Evolutionary conservation across 2,888 invertebrate genomes (phyloP).

Genomic region (Tinea trinotella): DNA sequence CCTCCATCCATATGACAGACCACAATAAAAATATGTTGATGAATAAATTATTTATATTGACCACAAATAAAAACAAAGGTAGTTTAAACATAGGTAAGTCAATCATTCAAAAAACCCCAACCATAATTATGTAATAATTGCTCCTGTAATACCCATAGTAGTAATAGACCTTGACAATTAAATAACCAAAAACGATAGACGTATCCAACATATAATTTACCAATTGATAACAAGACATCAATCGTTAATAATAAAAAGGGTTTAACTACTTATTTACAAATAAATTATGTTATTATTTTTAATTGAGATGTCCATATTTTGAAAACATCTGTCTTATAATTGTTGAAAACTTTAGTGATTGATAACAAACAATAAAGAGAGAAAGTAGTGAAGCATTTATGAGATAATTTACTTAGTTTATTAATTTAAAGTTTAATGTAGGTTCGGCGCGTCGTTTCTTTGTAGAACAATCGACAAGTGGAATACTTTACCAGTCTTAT

Average conservation of each 20-base stretch:
- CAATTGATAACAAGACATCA: not conserved
- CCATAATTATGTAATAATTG: not conserved
- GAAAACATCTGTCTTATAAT: not conserved
- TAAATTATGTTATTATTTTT: not conserved
- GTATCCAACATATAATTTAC: not conserved
- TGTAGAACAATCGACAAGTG: too few relatives aligned
- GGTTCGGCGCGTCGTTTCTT: too few relatives aligned
- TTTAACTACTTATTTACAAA: not conserved
- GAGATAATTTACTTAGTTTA: too few relatives aligned
- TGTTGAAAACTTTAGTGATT: not conserved
- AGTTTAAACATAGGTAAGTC: too few relatives aligned
- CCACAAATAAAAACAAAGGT: too few relatives aligned
- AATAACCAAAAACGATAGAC: not conserved
- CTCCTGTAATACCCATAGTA: not conserved
- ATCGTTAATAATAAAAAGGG: not conserved
- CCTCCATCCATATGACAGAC: too few relatives aligned
- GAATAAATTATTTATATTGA: too few relatives aligned
- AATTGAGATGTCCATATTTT: not conserved
- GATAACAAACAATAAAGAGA: too few relatives aligned
- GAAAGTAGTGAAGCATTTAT: too few relatives aligned
- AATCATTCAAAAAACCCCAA: not conserved
- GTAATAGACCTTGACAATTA: not conserved
- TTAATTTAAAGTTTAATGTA: too few relatives aligned
- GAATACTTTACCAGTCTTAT: too few relatives aligned
- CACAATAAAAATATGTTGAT: too few relatives aligned